A percentile compares a stretch with the other conserved stretches of the same genome.
Evolutionary conservation across 2,113 vertebrate genomes (phyloP).

Genomic region (Phocoena sinus): DNA sequence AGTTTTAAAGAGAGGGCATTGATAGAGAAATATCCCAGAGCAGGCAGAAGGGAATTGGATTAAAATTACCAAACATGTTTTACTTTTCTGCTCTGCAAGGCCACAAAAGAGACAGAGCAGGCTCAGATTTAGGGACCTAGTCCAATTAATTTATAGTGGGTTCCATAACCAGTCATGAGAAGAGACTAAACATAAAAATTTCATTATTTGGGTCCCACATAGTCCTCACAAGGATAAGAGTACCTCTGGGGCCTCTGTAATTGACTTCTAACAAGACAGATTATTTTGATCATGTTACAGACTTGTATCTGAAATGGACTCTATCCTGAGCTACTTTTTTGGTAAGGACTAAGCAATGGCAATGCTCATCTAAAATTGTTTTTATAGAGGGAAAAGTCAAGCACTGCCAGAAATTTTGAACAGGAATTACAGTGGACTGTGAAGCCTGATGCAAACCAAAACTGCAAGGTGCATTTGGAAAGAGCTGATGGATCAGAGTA

Average conservation of each 20-base stretch:
- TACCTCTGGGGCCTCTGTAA: conserved; percentile 19
- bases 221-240: conserved; percentile 48
- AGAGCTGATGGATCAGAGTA: neutral
- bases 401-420: conserved; percentile 19
- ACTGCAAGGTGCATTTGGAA: neutral
- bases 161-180: conserved; percentile 57
- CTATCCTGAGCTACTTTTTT: neutral
- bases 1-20: neutral
- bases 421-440: neutral
- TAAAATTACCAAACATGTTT: conserved; percentile 26
- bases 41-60: neutral
- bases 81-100: conserved; percentile 13
- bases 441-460: neutral
- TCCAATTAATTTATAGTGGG: conserved; percentile 62
- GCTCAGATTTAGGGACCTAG: conserved; percentile 24
- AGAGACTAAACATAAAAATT: conserved; percentile 40
- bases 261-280: conserved; percentile 54
- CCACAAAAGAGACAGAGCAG: conserved; percentile 14
- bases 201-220: conserved; percentile 32
- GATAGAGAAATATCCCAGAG: neutral
- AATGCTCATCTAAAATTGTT: conserved; percentile 11
- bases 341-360: conserved; percentile 2
- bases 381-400: conserved; percentile 50
- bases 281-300: conserved; percentile 56
- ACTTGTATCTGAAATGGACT: conserved; percentile 28